Evolutionary conservation across 2,113 vertebrate species (phyloP), one percentile per base, ranked within the genome.

Genomic region (Ciconia boyciana): DNA sequence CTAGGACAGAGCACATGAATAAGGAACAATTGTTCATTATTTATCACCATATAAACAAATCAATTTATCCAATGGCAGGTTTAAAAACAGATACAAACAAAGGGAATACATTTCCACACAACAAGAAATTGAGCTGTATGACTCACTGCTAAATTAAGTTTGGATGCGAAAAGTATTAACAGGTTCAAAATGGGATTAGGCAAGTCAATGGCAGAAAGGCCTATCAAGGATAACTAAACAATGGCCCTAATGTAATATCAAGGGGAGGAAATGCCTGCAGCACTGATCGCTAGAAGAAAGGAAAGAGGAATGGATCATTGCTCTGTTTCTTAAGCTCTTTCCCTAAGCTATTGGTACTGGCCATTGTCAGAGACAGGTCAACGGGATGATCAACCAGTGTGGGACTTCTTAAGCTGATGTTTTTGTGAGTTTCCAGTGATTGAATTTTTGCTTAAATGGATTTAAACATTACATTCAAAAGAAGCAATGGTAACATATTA

Each of bases 221-320:
- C 94, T 83, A 36, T 49, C 4, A 1, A 95, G 96, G 92, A 95
- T 90, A 94, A 85, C 58, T 87, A 32, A 95, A 96, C 94, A 96
- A 95, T 74, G 49, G 57, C 36, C 43, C 62, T 77, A 91, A 88
- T 83, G 66, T 93, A 65, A 39, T 85, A 76, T 83, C 31, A 91
- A 80, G 82, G 51, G 71, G 34, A 95, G 87, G 96, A 97, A 96
- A 93, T 70, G 90, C 87, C 82, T 85, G 54, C 70, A 80, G 84
- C 57, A 83, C 52, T 91, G 78, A 69, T 87, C 11, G 6, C 57
- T 51, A 72, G 60, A 95, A 91, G 20, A 91, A 75, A 93, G 81
- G 87, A 87, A 94, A 76, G 70, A 91, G 65, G 69, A 93, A 85
- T 0, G 0, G 57, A 79, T 85, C 81, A 52, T 41, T 93, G 39